Evolutionary conservation across 2,113 vertebrate genomes (phyloP).

Genomic region (chimpanzee (Pan troglodytes)): NHGRI_mPanTro3-v2.1_pri NC_072421.2:66613501-66614000

Average conservation of each 20-base stretch:
- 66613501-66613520: constrained; percentile 78
- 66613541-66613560: constrained; percentile 77
- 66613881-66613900: neutral
- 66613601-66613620: constrained; percentile 80
- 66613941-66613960: constrained; percentile 50
- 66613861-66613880: constrained; percentile 22
- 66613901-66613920: constrained; percentile 31
- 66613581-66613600: constrained; percentile 78
- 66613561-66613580: constrained; percentile 71
- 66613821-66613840: neutral
- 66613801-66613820: neutral
- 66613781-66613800: neutral
- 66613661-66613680: constrained; percentile 76
- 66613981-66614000: constrained; percentile 53
- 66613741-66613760: constrained; percentile 62
- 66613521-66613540: constrained; percentile 81
- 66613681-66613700: constrained; percentile 61
- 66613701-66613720: constrained; percentile 53
- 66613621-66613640: constrained; percentile 70
- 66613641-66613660: constrained; percentile 70
- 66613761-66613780: constrained; percentile 61
- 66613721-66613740: constrained; percentile 54
- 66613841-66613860: constrained; percentile 39
- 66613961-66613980: constrained; percentile 4
- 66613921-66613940: constrained; percentile 61